These are phyloP conservation scores for Hypocryptadius cinnamomeus DNA, from an alignment of 2,113 vertebrate species.

Conservation along the genomic window DNA sequence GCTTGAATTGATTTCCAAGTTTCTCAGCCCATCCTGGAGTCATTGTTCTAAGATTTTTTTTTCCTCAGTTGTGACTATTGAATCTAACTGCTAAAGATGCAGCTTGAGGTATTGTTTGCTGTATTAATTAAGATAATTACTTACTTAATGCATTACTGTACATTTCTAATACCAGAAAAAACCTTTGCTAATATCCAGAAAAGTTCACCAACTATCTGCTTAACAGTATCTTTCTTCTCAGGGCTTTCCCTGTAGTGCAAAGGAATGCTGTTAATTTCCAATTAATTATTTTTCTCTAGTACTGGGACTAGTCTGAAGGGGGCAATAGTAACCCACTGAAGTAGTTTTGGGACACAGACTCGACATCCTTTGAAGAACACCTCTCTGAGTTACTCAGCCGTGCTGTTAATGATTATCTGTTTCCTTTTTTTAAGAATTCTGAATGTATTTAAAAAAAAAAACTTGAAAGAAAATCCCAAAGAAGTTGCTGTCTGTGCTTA, in stretches of 20 bases:
- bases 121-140: neutral
- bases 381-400: neutral
- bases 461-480: neutral
- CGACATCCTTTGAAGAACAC: accelerated
- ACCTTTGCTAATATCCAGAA: neutral
- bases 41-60: neutral
- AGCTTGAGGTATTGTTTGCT: neutral
- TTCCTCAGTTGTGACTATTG: neutral
- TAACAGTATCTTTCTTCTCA: neutral
- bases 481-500: neutral
- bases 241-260: neutral
- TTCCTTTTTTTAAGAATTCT: neutral
- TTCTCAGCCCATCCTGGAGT: neutral
- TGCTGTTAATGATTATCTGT: neutral
- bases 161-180: neutral
- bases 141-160: neutral
- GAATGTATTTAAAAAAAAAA: neutral
- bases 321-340: neutral
- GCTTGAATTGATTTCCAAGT: neutral
- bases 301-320: neutral
- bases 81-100: neutral
- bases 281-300: neutral
- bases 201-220: neutral
- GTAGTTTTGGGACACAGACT: too few relatives aligned
- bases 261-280: neutral